phyloP scores from a whole-genome alignment of 2,888 invertebrate genomes.

The Drosophila fulvimacula region DNA sequence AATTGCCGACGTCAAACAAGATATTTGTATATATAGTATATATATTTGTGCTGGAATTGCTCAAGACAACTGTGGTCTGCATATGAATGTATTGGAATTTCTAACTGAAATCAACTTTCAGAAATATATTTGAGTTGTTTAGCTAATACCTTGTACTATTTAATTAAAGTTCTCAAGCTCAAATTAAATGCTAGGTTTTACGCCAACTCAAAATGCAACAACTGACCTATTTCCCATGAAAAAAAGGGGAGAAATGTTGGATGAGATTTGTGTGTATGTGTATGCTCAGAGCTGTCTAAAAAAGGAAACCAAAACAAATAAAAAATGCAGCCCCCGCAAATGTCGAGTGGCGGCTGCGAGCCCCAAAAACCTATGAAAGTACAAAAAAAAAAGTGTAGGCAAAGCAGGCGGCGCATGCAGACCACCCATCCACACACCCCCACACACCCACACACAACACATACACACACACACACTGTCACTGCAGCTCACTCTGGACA shows the following conservation, averaged over 20 bases:
- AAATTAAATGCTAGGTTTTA: neutral
- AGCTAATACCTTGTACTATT: neutral
- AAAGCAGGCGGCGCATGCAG: conserved; percentile 13
- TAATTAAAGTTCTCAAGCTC: conserved; percentile 1
- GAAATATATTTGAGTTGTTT: neutral
- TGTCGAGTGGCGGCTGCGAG: conserved; percentile 29
- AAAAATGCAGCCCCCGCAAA: conserved; percentile 53
- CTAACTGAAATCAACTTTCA: neutral
- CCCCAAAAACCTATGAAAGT: conserved; percentile 23
- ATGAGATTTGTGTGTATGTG: conserved; percentile 4
- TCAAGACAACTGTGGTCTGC: neutral
- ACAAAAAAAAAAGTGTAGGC: conserved; percentile 23
- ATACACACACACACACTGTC: conserved; percentile 5
- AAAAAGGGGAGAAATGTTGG: conserved; percentile 19
- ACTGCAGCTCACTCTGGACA: conserved; percentile 16
- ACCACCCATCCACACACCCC: conserved; percentile 3
- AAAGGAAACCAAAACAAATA: conserved; percentile 60
- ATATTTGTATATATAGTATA: no score
- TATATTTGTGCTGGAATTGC: neutral
- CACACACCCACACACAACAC: neutral
- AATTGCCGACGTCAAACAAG: neutral
- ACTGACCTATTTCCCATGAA: conserved; percentile 64
- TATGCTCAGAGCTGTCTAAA: conserved; percentile 30
- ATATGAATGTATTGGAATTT: neutral
- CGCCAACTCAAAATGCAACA: conserved; percentile 19